Percentiles rank a stretch among this genome's conserved stretches.
phyloP scores from a whole-genome alignment of 30 jellyfish, hydroid and myxozoan species.

The Nemopilema nomurai region DNA sequence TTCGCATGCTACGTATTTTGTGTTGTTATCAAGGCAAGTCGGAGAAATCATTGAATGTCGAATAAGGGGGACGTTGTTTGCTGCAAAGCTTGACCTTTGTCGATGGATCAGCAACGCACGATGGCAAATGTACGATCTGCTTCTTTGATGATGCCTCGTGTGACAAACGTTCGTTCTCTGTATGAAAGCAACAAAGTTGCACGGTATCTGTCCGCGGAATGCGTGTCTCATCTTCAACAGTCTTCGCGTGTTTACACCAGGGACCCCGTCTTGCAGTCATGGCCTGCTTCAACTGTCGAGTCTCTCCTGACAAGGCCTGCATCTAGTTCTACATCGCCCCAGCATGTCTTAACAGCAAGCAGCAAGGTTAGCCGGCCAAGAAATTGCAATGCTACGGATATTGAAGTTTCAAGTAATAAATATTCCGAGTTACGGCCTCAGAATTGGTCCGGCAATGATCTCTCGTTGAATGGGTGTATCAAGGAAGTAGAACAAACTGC shows the following conservation, averaged over 20 bases:
- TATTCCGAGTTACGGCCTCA: not conserved
- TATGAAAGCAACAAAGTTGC: not conserved
- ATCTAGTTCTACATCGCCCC: not conserved
- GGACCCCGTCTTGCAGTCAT: not conserved
- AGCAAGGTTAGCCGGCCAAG: not conserved
- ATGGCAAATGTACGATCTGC: not conserved
- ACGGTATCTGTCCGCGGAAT: not conserved
- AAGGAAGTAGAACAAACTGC: not conserved
- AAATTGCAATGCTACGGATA: not conserved
- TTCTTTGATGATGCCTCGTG: not conserved
- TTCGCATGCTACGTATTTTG: not conserved
- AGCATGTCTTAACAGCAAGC: not conserved
- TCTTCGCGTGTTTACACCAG: not conserved
- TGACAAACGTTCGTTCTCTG: not conserved
- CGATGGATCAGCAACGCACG: not conserved
- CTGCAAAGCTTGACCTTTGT: not conserved
- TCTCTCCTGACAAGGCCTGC: too few relatives aligned
- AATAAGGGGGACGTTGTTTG: not conserved
- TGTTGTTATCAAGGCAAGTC: not conserved
- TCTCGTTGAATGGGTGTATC: not conserved
- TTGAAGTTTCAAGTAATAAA: not conserved
- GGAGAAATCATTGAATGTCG: not conserved
- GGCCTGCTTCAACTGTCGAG: not conserved
- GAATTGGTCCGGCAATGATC: not conserved
- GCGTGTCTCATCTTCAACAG: not conserved